Evolutionary conservation across 2,888 invertebrate species (phyloP).

Genomic region (Stenolophus ochropezus): DNA sequence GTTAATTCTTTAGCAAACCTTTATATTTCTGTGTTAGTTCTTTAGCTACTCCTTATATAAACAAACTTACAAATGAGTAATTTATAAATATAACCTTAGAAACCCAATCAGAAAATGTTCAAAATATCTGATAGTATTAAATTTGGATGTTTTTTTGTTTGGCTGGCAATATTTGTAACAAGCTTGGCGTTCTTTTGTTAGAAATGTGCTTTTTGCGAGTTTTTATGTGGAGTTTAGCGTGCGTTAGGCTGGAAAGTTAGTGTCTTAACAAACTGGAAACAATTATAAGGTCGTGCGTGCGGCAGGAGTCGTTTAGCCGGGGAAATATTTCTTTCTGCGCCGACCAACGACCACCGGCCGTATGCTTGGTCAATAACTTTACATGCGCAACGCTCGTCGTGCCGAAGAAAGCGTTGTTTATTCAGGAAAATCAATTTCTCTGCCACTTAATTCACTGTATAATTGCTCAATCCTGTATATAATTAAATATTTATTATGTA

Average conservation of each 20-base stretch:
- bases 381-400: conserved; percentile 19
- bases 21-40: too few relatives aligned
- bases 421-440: conserved; percentile 38
- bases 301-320: conserved; percentile 23
- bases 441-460: conserved; percentile 40
- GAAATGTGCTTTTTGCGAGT: too few relatives aligned
- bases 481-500: conserved; percentile 43
- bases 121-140: too few relatives aligned
- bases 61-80: too few relatives aligned
- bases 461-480: conserved; percentile 44
- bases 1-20: too few relatives aligned
- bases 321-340: conserved; percentile 29
- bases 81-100: too few relatives aligned
- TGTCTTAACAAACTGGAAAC: conserved; percentile 25
- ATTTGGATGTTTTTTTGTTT: too few relatives aligned
- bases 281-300: conserved; percentile 43
- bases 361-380: conserved; percentile 43
- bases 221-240: too few relatives aligned
- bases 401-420: conserved; percentile 39
- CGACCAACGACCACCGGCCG: conserved; percentile 4
- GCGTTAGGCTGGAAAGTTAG: neutral
- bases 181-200: neutral
- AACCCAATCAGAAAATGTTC: too few relatives aligned
- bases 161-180: too few relatives aligned
- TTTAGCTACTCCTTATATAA: too few relatives aligned